phyloP scores from a whole-genome alignment of 2,797 vertebrate species.

The Mionectes olivaceus region DNA sequence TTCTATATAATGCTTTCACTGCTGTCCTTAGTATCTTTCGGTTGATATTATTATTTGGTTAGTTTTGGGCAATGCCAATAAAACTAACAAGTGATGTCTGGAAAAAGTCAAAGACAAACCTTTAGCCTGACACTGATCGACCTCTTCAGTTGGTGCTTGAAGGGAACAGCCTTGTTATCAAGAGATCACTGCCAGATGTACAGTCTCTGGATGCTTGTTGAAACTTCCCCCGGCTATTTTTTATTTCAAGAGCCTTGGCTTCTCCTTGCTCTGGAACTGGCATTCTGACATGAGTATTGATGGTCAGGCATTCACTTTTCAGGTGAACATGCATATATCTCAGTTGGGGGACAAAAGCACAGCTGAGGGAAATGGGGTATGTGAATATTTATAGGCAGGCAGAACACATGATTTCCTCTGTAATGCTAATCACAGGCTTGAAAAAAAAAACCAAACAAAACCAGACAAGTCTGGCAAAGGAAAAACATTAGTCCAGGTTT shows the following conservation, averaged over 20 bases:
- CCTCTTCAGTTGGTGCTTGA: not conserved
- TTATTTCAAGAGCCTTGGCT: conserved; percentile 26
- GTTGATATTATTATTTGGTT: not conserved
- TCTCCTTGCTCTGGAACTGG: conserved; percentile 14
- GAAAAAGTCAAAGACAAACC: not conserved
- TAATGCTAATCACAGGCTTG: not conserved
- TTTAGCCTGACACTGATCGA: not conserved
- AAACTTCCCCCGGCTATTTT: not conserved
- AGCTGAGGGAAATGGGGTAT: not conserved
- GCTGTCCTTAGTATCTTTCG: not conserved
- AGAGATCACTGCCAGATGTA: not conserved
- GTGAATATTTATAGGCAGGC: conserved; percentile 55
- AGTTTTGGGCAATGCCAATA: not conserved
- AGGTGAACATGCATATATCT: conserved; percentile 53
- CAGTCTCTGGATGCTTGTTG: not conserved
- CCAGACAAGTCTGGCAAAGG: not conserved
- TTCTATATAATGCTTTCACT: not conserved
- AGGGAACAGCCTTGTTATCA: not conserved
- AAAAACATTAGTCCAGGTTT: conserved; percentile 31
- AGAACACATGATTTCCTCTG: conserved; percentile 52
- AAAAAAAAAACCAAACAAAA: not conserved
- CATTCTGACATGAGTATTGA: conserved; percentile 41
- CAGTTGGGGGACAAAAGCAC: conserved; percentile 15
- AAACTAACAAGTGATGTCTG: not conserved
- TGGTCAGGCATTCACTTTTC: conserved; percentile 43